A percentile compares a stretch with the other conserved stretches of the same genome.
These are phyloP conservation scores for Lamellibrachia columna DNA, from an alignment of 2,888 invertebrate species.

Conservation along the genomic window DNA sequence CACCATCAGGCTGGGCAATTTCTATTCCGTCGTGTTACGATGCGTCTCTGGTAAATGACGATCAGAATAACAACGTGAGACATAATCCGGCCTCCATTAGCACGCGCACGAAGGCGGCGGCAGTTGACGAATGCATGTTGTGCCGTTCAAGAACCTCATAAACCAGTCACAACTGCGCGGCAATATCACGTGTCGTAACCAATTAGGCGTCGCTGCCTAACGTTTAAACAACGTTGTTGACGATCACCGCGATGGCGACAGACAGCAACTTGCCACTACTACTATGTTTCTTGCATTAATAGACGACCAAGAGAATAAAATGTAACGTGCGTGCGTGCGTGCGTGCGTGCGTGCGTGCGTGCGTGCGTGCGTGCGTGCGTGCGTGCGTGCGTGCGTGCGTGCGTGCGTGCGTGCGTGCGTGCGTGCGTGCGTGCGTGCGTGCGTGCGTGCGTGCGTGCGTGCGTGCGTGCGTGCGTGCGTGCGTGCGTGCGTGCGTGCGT, in stretches of 20 bases:
- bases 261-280: neutral
- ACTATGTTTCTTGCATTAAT: neutral
- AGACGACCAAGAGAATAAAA: too few relatives aligned
- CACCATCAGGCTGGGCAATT: neutral
- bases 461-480: too few relatives aligned
- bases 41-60: neutral
- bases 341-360: too few relatives aligned
- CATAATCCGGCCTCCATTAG: neutral
- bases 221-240: neutral
- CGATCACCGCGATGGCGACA: neutral
- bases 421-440: too few relatives aligned
- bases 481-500: too few relatives aligned
- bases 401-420: too few relatives aligned
- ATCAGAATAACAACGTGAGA: neutral
- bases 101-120: neutral
- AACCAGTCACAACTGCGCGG: neutral
- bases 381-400: too few relatives aligned
- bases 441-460: too few relatives aligned
- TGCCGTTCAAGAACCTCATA: neutral
- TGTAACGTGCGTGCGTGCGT: too few relatives aligned
- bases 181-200: neutral
- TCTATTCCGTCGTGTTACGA: neutral
- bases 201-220: neutral
- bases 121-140: neutral
- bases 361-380: too few relatives aligned